These are phyloP conservation scores for Thaumatotibia leucotreta DNA, from an alignment of 1,140 invertebrate species.

Conservation along the genomic window DNA sequence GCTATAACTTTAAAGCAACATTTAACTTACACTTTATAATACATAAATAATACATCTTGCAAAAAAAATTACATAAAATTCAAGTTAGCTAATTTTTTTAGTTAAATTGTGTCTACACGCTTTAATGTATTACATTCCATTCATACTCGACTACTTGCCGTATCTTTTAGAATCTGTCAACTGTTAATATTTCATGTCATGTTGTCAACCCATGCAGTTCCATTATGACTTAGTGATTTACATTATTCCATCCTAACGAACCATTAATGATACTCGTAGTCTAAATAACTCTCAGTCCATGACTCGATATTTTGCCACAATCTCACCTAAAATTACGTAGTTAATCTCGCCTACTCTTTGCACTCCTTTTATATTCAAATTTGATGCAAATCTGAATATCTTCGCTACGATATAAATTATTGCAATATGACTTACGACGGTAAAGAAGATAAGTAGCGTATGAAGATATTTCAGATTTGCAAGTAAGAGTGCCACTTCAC, in stretches of 20 bases:
- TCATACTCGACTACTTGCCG: slow-evolving; percentile 32
- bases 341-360: neutral
- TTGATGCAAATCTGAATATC: slow-evolving; percentile 2
- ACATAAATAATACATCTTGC: slow-evolving; percentile 75
- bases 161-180: slow-evolving; percentile 40
- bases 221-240: slow-evolving; percentile 49
- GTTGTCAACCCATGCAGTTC: slow-evolving; percentile 4
- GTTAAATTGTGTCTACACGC: slow-evolving; percentile 66
- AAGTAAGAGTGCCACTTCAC: neutral
- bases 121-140: slow-evolving; percentile 37
- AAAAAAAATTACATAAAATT: slow-evolving; percentile 74
- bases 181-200: slow-evolving; percentile 32
- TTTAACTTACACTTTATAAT: slow-evolving; percentile 73
- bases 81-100: slow-evolving; percentile 69
- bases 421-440: neutral
- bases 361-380: neutral
- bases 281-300: slow-evolving; percentile 50
- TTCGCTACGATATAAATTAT: slow-evolving; percentile 4
- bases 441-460: neutral
- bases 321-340: slow-evolving; percentile 20
- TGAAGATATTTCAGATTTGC: neutral
- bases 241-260: slow-evolving; percentile 28
- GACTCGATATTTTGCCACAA: slow-evolving; percentile 38
- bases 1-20: slow-evolving; percentile 72
- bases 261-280: slow-evolving; percentile 25